Base-by-base conservation (phyloP, 1,140 invertebrate species). In the Araneus ventricosus region DNA sequence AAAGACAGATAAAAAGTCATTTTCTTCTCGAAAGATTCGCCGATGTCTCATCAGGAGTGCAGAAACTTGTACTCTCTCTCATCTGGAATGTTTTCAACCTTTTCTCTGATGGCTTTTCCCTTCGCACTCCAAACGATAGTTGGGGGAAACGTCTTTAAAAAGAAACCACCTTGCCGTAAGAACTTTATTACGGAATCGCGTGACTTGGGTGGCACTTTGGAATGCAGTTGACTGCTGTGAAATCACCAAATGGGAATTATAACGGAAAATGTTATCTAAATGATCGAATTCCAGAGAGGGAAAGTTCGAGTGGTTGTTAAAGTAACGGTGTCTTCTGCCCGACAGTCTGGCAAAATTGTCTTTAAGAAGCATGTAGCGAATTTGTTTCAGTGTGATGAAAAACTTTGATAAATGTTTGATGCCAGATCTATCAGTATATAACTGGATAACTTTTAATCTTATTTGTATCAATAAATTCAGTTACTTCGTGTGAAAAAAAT, bases 211-310 rank as follows among this genome's bases (percentile, higher is more conserved):
- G 24, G n/a, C 63, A 70, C 24, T 27, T 8, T 14, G 70, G 70
- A 34, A 75, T 75, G 30, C 8, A 75, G 70, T 37, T 30, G 14
- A 34, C 70, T 37, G 70, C 70, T 5, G 14, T 37, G 70, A 37
- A 75, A 70, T 70, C 70, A 75, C 30, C 70, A 20, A 75, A 75
- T 37, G 70, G 70, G 34, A 75, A 75, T 75, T 75, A 75, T 37
- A 75, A 75, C 27, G 30, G 70, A 75, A 75, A 37, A 75, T 30
- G 70, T 20, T 75, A 75, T 75, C 70, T 75, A 37, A 75, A 75
- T 75, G 27, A 75, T 75, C 70, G 27, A 20, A 34, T 75, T 75
- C 30, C 67, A 10, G 27, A 22, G 34, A 20, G 30, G 17, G 14
- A 75, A 37, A 75, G 34, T 75, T 37, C 34, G 30, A 4, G 30